A percentile compares a stretch with the other conserved stretches of the same genome.
phyloP scores from a whole-genome alignment of 1,140 invertebrate species.

The Glomeris maerens region DNA sequence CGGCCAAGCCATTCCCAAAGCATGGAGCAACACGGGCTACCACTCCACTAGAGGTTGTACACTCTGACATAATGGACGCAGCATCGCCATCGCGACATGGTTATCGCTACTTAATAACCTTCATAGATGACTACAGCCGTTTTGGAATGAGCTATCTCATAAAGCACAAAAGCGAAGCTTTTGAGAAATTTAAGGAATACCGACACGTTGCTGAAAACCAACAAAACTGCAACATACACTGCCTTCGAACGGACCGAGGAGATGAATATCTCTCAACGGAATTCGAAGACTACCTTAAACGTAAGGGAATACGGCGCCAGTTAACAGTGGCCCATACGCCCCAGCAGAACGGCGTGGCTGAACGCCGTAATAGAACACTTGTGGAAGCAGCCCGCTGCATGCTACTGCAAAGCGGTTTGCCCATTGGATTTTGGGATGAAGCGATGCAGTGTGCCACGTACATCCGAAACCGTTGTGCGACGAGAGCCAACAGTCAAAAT shows the following conservation, averaged over 20 bases:
- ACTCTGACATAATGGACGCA: conserved; percentile 15
- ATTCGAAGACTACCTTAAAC: conserved; percentile 12
- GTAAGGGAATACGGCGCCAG: conserved; percentile 26
- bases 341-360: conserved; percentile 30
- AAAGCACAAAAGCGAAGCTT: conserved; percentile 13
- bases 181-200: conserved; percentile 13
- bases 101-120: conserved; percentile 12
- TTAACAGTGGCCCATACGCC: conserved; percentile 27
- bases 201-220: conserved; percentile 2
- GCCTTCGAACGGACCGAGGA: conserved; percentile 10
- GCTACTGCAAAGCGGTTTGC: conserved; percentile 1
- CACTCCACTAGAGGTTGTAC: conserved; percentile 9
- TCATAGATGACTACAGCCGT: conserved; percentile 15
- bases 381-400: conserved; percentile 5
- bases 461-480: conserved; percentile 33
- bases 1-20: not conserved
- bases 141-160: conserved; percentile 11
- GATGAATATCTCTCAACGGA: conserved; percentile 10
- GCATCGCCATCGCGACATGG: conserved; percentile 2
- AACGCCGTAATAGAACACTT: conserved; percentile 30
- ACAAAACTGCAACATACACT: conserved; percentile 3
- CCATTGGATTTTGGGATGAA: conserved; percentile 3
- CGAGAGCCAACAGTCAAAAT: conserved; percentile 25
- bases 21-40: not conserved
- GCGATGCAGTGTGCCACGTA: conserved; percentile 22